Evolutionary conservation across 2,888 invertebrate genomes (phyloP).

Genomic region (Cepaea hortensis): DNA sequence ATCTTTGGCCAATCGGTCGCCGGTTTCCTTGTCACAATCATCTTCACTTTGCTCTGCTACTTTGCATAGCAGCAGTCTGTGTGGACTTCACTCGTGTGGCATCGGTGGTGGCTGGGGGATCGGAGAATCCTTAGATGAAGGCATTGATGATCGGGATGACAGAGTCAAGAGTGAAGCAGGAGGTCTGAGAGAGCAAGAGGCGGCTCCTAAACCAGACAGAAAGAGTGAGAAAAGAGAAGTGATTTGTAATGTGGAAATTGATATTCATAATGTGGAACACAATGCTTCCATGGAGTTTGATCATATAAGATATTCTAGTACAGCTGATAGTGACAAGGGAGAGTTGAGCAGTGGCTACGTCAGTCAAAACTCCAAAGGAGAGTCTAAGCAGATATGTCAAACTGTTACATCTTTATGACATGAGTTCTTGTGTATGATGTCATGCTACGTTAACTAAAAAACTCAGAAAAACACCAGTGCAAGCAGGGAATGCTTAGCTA

Average conservation of each 20-base stretch:
- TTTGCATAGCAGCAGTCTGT: constrained; percentile 49
- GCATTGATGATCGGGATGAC: not conserved
- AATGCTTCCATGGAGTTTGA: constrained; percentile 36
- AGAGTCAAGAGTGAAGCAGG: not conserved
- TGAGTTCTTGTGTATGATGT: not conserved
- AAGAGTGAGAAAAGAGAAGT: not conserved
- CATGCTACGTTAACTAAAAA: not conserved
- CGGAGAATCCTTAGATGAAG: not conserved
- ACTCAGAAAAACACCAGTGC: too few relatives aligned
- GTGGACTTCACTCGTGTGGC: constrained; percentile 46
- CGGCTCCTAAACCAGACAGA: constrained; percentile 5
- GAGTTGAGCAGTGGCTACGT: constrained; percentile 65
- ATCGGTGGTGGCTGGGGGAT: constrained; percentile 18
- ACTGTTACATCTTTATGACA: constrained; percentile 67
- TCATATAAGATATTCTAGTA: constrained; percentile 46
- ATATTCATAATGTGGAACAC: not conserved
- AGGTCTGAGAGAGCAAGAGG: not conserved
- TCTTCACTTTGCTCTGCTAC: constrained; percentile 33
- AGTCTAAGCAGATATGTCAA: constrained; percentile 65
- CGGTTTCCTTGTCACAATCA: constrained; percentile 12
- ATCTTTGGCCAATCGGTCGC: constrained; percentile 4
- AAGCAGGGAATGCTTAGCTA: too few relatives aligned
- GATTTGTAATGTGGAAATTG: constrained; percentile 30
- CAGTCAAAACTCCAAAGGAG: constrained; percentile 69
- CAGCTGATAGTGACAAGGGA: constrained; percentile 46